Base-by-base conservation (phyloP, 2,797 vertebrate genomes). In the Prunella strophiata region DNA sequence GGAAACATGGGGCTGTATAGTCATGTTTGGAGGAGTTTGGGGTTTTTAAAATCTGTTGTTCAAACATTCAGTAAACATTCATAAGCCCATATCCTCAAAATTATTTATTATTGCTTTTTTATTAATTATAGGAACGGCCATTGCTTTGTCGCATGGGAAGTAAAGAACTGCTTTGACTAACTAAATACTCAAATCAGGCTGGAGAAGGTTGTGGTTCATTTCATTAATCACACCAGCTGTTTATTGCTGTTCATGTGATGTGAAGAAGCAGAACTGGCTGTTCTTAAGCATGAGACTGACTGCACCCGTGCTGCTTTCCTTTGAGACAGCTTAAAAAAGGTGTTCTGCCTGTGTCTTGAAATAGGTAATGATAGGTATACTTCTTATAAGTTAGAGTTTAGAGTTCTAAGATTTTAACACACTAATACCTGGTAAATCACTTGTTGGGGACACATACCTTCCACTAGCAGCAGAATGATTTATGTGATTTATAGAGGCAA, bases 111-210 rank as follows among this genome's bases (percentile, higher is more conserved):
- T 55, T 91, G 20, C 36, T 80, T 85, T 85, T 45, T 89, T 74
- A 89, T 88, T 84, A 85, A 73, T 89, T 83, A 61, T 26, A 81
- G 47, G 70, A 78, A 78, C 30, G 3, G 16, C 32, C 0, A 0
- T 74, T 85, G 40, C 57, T 83, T 92, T 91, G 48, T 81, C 62
- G 43, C 77, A 50, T 21, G n/a, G 78, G 73, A 94, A 89, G 50
- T 82, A 78, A 87, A 90, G 65, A 94, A 52, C 82, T 96, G 63
- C 48, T 94, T 91, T 91, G 94, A 90, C 83, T 89, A 93, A 81
- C 55, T 86, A 77, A 90, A 75, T 70, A 70, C 34, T 75, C 34
- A 36, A 17, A 82, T 47, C 55, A 70, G 57, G 65, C 79, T 80
- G 71, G 43, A 82, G 70, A 89, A 93, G 50, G 73, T 61, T 93